phyloP scores from a whole-genome alignment of 1,140 invertebrate genomes.

The Neodiprion pinetum region DNA sequence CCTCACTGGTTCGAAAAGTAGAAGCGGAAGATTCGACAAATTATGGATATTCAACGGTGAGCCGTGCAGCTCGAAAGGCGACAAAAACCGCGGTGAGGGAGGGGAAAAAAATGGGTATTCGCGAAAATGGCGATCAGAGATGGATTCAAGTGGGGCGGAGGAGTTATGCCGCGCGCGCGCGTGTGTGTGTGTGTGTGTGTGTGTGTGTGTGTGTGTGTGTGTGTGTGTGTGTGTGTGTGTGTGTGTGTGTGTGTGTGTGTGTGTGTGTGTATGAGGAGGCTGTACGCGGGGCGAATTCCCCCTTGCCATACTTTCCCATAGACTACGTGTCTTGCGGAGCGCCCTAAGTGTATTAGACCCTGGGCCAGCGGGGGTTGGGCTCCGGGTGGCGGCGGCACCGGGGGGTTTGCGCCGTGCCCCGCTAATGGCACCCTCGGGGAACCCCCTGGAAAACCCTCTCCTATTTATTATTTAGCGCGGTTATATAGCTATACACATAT shows the following conservation, averaged over 20 bases:
- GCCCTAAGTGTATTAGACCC: slow-evolving; percentile 54
- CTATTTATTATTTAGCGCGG: slow-evolving; percentile 61
- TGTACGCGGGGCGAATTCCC: slow-evolving; percentile 23
- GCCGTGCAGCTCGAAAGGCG: slow-evolving; percentile 6
- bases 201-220: too few relatives aligned
- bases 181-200: too few relatives aligned
- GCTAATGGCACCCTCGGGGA: slow-evolving; percentile 62
- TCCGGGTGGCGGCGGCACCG: too few relatives aligned
- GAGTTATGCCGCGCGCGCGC: too few relatives aligned
- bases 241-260: too few relatives aligned
- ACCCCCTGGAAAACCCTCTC: slow-evolving; percentile 55
- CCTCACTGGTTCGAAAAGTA: background rate
- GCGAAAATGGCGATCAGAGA: slow-evolving; percentile 34
- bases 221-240: too few relatives aligned
- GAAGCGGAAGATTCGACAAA: background rate
- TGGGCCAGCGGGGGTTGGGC: background rate
- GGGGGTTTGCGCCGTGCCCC: slow-evolving; percentile 42
- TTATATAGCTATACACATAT: slow-evolving; percentile 36
- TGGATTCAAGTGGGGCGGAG: background rate
- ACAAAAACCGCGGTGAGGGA: slow-evolving; percentile 19
- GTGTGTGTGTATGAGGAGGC: background rate
- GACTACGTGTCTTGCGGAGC: slow-evolving; percentile 34
- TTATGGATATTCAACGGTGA: background rate
- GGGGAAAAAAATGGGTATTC: slow-evolving; percentile 28
- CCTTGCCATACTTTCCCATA: slow-evolving; percentile 32